These are phyloP conservation scores for Gymnopithys bicolor DNA, from an alignment of 2,797 vertebrate genomes.

Conservation along the genomic window DNA sequence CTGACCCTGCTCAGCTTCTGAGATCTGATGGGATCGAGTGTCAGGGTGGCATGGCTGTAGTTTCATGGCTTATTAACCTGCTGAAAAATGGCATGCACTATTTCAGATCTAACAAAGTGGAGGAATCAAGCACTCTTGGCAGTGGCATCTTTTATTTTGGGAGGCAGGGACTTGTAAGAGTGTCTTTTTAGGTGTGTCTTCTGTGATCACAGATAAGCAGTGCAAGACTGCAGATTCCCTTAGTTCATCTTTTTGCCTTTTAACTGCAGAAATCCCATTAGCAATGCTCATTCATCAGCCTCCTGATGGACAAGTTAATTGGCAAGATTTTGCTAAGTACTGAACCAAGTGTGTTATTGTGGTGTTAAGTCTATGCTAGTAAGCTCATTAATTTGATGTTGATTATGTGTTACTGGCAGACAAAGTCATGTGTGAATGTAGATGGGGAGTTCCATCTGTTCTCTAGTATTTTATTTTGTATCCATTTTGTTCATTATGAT, in stretches of 20 bases:
- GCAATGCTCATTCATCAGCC: not conserved
- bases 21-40: no score
- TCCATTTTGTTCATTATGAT: not conserved
- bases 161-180: not conserved
- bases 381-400: not conserved
- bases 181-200: not conserved
- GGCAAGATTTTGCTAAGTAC: not conserved
- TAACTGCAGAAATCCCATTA: not conserved
- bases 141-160: not conserved
- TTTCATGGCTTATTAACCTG: not conserved
- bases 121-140: not conserved
- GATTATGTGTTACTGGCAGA: not conserved
- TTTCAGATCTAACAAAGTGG: not conserved
- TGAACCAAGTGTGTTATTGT: not conserved
- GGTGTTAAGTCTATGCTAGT: not conserved
- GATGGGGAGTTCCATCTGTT: not conserved
- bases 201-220: not conserved
- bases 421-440: not conserved
- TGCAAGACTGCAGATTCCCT: not conserved
- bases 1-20: no score
- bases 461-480: not conserved
- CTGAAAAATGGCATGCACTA: not conserved
- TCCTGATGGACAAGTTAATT: not conserved
- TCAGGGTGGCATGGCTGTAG: no score
- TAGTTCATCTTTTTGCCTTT: not conserved